Percentiles rank a stretch among this genome's conserved stretches.
Evolutionary conservation across 2,113 vertebrate species (phyloP).

Genomic region (Setophaga coronata): DNA sequence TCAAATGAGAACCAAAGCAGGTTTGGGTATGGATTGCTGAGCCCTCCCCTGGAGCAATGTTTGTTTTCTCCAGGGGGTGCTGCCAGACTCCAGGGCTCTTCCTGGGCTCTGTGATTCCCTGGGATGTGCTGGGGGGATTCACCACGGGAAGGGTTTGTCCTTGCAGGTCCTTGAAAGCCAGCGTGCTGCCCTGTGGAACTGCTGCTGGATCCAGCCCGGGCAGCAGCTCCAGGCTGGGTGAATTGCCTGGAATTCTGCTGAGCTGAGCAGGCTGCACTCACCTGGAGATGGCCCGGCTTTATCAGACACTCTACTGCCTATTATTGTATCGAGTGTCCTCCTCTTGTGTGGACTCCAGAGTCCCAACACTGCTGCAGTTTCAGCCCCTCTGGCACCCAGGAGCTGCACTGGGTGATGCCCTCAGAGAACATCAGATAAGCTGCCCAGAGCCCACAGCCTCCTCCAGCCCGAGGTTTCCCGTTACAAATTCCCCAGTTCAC

Average conservation of each 20-base stretch:
- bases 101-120: background rate
- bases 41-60: background rate
- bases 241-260: background rate
- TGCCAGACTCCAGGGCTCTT: background rate
- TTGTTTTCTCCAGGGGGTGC: conserved; percentile 6
- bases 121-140: background rate
- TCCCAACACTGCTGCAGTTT: background rate
- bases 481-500: background rate
- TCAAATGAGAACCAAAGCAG: background rate
- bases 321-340: background rate
- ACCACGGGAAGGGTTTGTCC: background rate
- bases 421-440: background rate
- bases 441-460: background rate
- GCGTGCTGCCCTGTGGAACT: background rate
- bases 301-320: background rate
- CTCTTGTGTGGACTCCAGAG: background rate
- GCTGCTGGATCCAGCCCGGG: background rate
- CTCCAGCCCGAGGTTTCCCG: background rate
- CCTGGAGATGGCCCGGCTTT: background rate
- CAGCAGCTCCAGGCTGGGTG: background rate
- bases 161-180: background rate
- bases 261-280: background rate
- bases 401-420: background rate
- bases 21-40: background rate
- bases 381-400: background rate